A percentile compares a stretch with the other conserved stretches of the same genome.
phyloP scores from a whole-genome alignment of 2,797 vertebrate genomes.

The Peromyscus attwateri region DNA sequence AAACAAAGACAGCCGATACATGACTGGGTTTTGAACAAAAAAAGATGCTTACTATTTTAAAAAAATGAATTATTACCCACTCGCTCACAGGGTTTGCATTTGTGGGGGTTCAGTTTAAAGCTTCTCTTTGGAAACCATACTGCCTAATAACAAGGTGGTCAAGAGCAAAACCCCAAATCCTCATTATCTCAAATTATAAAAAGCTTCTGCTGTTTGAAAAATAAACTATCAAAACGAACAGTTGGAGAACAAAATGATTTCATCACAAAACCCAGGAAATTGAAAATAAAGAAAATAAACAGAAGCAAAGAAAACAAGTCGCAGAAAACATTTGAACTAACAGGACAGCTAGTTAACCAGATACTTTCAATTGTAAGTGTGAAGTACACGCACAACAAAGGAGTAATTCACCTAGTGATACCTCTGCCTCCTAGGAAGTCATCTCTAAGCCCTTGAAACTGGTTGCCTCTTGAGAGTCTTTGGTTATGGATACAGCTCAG shows the following conservation, averaged over 20 bases:
- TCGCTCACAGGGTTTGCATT: background rate
- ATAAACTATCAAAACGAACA: background rate
- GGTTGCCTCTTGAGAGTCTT: background rate
- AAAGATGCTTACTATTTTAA: background rate
- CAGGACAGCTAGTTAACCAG: background rate
- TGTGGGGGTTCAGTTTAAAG: background rate
- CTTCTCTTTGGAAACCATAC: conserved; percentile 17
- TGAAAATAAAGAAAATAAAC: background rate
- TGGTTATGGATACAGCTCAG: background rate
- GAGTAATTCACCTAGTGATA: background rate
- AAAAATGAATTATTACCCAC: background rate
- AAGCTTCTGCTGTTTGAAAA: background rate
- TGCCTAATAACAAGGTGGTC: conserved; percentile 1
- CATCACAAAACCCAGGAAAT: background rate
- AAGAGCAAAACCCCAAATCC: conserved; percentile 13
- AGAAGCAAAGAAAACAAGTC: background rate
- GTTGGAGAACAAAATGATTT: conserved; percentile 23
- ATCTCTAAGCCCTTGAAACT: background rate
- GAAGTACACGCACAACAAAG: background rate
- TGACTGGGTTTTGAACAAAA: background rate
- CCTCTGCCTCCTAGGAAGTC: background rate
- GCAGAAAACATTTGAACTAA: background rate
- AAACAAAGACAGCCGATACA: background rate
- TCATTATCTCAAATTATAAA: background rate
- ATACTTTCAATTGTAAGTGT: background rate